Conservation (phyloP, 2,113 vertebrate genomes). For the Hepsetus odoe region DNA sequence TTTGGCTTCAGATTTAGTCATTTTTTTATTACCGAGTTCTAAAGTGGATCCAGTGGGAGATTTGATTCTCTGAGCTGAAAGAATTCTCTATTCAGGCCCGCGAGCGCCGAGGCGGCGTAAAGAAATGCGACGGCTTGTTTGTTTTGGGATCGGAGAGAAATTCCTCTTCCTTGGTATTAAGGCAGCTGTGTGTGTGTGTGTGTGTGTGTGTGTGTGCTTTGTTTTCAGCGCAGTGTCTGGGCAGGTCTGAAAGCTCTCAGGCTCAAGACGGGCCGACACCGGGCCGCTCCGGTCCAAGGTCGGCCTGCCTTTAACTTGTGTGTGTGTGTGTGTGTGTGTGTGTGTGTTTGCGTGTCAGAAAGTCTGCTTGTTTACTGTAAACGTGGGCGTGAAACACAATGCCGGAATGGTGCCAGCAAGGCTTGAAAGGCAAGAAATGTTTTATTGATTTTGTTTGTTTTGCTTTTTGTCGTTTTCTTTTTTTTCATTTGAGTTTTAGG, state of each 20-base stretch:
- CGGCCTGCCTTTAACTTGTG: slow-evolving; percentile 69
- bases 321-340: slow-evolving; percentile 70
- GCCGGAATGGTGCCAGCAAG: slow-evolving; percentile 65
- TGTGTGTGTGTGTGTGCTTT: slow-evolving; percentile 8
- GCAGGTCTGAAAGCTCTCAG: slow-evolving; percentile 66
- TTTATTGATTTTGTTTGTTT: slow-evolving; percentile 42
- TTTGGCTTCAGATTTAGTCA: no score
- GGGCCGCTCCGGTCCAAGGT: slow-evolving; percentile 53
- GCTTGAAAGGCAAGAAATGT: slow-evolving; percentile 34
- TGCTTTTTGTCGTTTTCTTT: slow-evolving; percentile 37
- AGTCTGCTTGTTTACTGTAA: slow-evolving; percentile 75
- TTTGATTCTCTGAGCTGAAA: slow-evolving; percentile 41
- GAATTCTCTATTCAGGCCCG: slow-evolving; percentile 56
- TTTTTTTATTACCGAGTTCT: no score
- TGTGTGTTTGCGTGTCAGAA: slow-evolving; percentile 73
- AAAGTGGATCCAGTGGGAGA: no score
- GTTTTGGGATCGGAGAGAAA: slow-evolving; percentile 72
- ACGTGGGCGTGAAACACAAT: slow-evolving; percentile 65
- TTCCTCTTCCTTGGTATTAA: slow-evolving; percentile 74
- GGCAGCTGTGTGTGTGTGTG: slow-evolving; percentile 62
- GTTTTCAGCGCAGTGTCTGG: slow-evolving; percentile 74
- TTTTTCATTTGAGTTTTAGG: slow-evolving; percentile 52
- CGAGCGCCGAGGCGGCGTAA: slow-evolving; percentile 70
- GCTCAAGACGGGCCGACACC: slow-evolving; percentile 74
- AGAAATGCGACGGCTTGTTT: slow-evolving; percentile 71